A percentile compares a stretch with the other conserved stretches of the same genome.
Conservation (phyloP, 2,113 vertebrate species). For the Bubo scandiacus region DNA sequence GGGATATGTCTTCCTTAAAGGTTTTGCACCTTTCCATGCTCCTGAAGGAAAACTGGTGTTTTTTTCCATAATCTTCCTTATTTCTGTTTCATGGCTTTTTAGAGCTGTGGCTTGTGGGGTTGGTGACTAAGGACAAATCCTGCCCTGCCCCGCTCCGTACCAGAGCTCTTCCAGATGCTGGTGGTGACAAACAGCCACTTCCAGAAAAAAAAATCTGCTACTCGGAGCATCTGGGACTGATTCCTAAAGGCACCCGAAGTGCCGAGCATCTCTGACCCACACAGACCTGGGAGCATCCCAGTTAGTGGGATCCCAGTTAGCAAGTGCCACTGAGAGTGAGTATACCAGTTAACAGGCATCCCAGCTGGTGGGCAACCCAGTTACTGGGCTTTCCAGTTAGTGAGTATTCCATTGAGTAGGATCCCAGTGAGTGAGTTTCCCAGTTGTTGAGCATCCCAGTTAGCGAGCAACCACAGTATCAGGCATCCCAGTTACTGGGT, state of each 20-base stretch:
- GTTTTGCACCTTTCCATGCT: background rate
- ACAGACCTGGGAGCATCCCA: rapidly evolving
- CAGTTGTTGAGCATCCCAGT: background rate
- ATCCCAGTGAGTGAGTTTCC: background rate
- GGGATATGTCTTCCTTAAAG: rapidly evolving
- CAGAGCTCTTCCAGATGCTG: background rate
- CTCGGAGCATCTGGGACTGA: rapidly evolving
- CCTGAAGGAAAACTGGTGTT: background rate
- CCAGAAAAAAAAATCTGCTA: rapidly evolving
- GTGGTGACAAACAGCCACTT: rapidly evolving
- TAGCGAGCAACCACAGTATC: rapidly evolving
- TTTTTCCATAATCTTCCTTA: background rate
- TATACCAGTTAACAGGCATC: background rate
- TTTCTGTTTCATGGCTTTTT: background rate
- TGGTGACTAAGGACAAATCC: background rate
- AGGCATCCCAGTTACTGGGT: background rate
- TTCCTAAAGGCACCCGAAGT: background rate
- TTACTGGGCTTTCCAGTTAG: background rate
- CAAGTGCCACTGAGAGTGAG: too few relatives aligned
- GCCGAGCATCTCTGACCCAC: background rate
- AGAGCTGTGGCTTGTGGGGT: background rate
- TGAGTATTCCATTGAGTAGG: background rate
- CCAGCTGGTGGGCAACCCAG: background rate
- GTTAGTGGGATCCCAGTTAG: background rate
- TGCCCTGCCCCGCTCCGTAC: rapidly evolving